Evolutionary conservation across 1,140 invertebrate species (phyloP), one percentile per base, ranked within the genome.

Genomic region (Sarcophaga bullata): DNA sequence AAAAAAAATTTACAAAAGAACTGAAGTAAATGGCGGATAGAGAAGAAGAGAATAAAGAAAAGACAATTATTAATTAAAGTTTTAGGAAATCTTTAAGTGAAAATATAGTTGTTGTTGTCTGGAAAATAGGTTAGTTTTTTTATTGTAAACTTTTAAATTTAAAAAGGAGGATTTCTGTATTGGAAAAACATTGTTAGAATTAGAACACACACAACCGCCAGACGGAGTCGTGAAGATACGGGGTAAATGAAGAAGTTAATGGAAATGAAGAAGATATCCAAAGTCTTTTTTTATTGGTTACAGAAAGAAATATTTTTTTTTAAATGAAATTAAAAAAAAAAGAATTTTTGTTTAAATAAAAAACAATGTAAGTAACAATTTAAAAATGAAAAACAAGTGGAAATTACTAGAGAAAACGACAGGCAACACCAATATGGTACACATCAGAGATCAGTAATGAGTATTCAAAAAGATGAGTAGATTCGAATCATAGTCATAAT

Each of bases 381-480:
- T 58, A 58, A 15, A 58, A 58, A 58, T 58, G 52, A n/a, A 58
- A 58, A 58, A 58, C 52, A 58, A 58, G 52, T 15, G 52, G 52
- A 58, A 58, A 58, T 58, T 11, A 58, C 52, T 13, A 13, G 11
- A 58, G n/a, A 13, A 10, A 58, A 58, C n/a, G 6, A 58, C 11
- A 9, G 13, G n/a, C 52, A 13, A 58, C 11, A 58, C 13, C 6
- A 58, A 58, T 11, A 58, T n/a, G n/a, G n/a, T n/a, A n/a, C n/a
- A n/a, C n/a, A n/a, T n/a, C n/a, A n/a, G n/a, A n/a, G n/a, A n/a
- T n/a, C n/a, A n/a, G n/a, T n/a, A n/a, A n/a, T n/a, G n/a, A n/a
- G n/a, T n/a, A n/a, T n/a, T n/a, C n/a, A n/a, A n/a, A n/a, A n/a
- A n/a, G n/a, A n/a, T n/a, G n/a, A n/a, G n/a, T n/a, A n/a, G n/a